Conservation (phyloP, 2,888 invertebrate genomes). For the Imbricaverruca yamaguchii region DNA sequence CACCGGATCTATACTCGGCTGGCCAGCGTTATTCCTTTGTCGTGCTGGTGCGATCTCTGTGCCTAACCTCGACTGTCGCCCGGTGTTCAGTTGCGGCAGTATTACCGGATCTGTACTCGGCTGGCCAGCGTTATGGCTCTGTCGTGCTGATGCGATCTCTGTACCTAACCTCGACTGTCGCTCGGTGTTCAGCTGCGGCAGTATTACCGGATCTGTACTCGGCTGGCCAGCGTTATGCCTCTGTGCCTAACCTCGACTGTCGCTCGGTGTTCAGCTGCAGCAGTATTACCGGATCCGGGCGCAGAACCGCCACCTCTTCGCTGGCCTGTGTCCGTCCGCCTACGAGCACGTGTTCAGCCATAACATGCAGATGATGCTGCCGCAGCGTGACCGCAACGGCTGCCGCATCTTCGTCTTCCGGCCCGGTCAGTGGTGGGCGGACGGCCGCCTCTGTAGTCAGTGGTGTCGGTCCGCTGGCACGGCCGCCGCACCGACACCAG, state of each 20-base stretch:
- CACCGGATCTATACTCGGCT: no score
- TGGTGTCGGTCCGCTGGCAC: no score
- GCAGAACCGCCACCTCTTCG: not conserved
- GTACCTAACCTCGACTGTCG: no score
- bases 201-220: constrained; percentile 3
- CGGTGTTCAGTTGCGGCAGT: constrained; percentile 8
- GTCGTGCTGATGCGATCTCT: no score
- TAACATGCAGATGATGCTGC: not conserved
- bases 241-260: no score
- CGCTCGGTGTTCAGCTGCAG: not conserved
- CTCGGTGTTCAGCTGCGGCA: constrained; percentile 6
- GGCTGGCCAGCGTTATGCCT: no score
- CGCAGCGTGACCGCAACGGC: not conserved
- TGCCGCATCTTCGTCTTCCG: constrained; percentile 8
- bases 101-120: no score
- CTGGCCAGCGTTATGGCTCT: no score
- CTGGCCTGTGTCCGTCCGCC: not conserved
- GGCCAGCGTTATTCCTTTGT: no score
- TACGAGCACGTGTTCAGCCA: not conserved
- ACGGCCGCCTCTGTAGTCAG: not conserved
- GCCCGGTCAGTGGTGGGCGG: not conserved
- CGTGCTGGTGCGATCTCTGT: no score
- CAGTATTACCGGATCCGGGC: constrained; percentile 5
- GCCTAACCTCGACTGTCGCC: no score
- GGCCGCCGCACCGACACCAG: no score